phyloP scores from a whole-genome alignment of 2,797 vertebrate genomes.

The Gymnothorax reevesii region DNA sequence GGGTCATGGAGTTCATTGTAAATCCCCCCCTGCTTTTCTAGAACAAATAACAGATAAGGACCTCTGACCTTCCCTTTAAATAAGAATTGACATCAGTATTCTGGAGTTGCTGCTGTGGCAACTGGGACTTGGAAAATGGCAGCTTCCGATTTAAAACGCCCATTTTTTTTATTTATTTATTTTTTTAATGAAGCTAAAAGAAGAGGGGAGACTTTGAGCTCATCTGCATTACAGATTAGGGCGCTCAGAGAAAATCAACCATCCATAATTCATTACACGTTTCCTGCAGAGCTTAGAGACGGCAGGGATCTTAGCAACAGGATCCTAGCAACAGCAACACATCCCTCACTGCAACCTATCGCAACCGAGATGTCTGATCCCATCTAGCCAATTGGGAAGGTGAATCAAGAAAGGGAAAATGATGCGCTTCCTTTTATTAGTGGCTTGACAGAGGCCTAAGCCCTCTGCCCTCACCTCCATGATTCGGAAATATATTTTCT shows the following conservation, averaged over 20 bases:
- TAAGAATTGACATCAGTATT: slow-evolving; percentile 77
- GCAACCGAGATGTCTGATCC: slow-evolving; percentile 63
- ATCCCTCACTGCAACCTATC: slow-evolving; percentile 72
- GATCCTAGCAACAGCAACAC: slow-evolving; percentile 87
- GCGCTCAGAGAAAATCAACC: slow-evolving; percentile 79
- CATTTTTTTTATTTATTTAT: slow-evolving; percentile 32
- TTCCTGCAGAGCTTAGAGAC: slow-evolving; percentile 82
- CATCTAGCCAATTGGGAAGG: slow-evolving; percentile 68
- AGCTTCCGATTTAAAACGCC: slow-evolving; percentile 73
- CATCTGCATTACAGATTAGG: slow-evolving; percentile 95
- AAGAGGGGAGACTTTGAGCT: slow-evolving; percentile 69
- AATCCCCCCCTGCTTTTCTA: slow-evolving; percentile 74
- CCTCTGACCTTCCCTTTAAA: slow-evolving; percentile 79
- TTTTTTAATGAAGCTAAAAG: slow-evolving; percentile 74
- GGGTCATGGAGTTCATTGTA: slow-evolving; percentile 72
- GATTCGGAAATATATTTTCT: background rate
- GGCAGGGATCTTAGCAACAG: slow-evolving; percentile 87
- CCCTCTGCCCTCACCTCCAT: slow-evolving; percentile 32
- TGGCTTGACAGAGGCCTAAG: slow-evolving; percentile 34
- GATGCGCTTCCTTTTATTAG: slow-evolving; percentile 30
- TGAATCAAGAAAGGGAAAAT: slow-evolving; percentile 34
- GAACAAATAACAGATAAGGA: slow-evolving; percentile 84
- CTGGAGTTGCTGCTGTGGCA: slow-evolving; percentile 57
- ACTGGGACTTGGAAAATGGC: slow-evolving; percentile 67
- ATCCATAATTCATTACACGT: slow-evolving; percentile 95